Conservation (phyloP, 2,113 vertebrate species). For the Alethe diademata region DNA sequence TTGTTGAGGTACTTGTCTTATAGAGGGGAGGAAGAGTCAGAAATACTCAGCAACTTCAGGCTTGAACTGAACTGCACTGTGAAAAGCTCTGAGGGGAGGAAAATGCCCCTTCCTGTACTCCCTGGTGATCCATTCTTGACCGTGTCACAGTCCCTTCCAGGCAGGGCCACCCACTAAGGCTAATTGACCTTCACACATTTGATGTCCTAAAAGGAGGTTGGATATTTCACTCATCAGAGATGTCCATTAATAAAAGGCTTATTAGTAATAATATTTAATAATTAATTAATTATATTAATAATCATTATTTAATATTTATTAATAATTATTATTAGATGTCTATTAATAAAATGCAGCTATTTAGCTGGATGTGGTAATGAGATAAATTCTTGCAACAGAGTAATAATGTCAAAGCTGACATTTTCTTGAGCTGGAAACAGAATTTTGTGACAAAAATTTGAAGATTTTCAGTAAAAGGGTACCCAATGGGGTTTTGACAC, state of each 20-base stretch:
- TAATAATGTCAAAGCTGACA: not conserved
- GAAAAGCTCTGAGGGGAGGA: not conserved
- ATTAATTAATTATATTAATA: too few relatives aligned
- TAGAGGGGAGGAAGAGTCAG: not conserved
- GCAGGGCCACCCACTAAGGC: accelerated
- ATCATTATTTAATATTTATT: too few relatives aligned
- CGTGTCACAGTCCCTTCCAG: not conserved
- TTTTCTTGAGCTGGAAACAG: not conserved
- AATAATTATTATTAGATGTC: not conserved
- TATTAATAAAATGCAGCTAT: not conserved
- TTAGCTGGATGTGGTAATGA: not conserved
- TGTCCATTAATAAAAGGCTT: not conserved
- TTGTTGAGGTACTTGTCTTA: accelerated
- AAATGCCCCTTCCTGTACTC: not conserved
- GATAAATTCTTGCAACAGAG: not conserved
- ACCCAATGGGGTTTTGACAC: not conserved
- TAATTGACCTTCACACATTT: not conserved
- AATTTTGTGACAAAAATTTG: not conserved
- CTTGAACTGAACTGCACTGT: not conserved
- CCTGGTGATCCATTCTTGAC: not conserved
- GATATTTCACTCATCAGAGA: not conserved
- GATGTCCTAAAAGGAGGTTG: not conserved
- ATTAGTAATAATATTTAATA: not conserved
- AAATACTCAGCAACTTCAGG: not conserved
- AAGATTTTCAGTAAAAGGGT: not conserved